Evolutionary conservation across 2,797 vertebrate species (phyloP).

Genomic region (Tiaroga cobitis): DNA sequence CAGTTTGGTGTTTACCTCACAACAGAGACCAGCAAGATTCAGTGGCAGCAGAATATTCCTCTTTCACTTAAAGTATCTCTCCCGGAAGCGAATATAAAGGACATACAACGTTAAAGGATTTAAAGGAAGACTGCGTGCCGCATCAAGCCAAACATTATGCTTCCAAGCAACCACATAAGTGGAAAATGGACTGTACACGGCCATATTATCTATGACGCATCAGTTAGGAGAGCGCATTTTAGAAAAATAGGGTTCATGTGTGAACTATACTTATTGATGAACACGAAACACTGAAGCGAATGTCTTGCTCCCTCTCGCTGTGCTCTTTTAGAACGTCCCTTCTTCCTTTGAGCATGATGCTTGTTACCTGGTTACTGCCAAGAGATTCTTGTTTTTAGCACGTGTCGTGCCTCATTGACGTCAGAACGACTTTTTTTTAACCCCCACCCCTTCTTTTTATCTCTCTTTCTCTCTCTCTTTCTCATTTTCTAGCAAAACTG

Average conservation of each 20-base stretch:
- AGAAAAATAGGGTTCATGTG: slow-evolving; percentile 34
- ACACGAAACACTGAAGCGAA: neutral
- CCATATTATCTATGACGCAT: slow-evolving; percentile 42
- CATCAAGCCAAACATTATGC: slow-evolving; percentile 32
- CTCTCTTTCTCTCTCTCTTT: slow-evolving; percentile 12
- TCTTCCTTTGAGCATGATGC: slow-evolving; percentile 63
- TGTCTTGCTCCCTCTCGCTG: slow-evolving; percentile 53
- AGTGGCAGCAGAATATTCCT: slow-evolving; percentile 39
- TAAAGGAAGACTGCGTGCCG: neutral
- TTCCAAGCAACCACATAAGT: slow-evolving; percentile 14
- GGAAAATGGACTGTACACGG: slow-evolving; percentile 9
- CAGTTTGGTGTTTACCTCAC: slow-evolving; percentile 59
- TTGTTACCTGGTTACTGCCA: slow-evolving; percentile 78
- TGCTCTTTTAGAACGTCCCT: slow-evolving; percentile 65
- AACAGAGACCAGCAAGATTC: slow-evolving; percentile 57
- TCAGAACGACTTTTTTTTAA: slow-evolving; percentile 65
- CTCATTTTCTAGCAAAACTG: slow-evolving; percentile 61
- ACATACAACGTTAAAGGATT: slow-evolving; percentile 2
- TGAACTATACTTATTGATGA: slow-evolving; percentile 10
- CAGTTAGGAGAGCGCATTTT: slow-evolving; percentile 36
- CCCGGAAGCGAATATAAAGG: slow-evolving; percentile 8
- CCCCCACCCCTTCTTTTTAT: slow-evolving; percentile 36
- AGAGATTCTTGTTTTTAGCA: slow-evolving; percentile 74
- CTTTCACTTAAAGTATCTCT: slow-evolving; percentile 32
- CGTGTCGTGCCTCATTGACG: slow-evolving; percentile 76